Base-by-base conservation (phyloP, 2,888 invertebrate genomes). In the Hyalella azteca region DNA sequence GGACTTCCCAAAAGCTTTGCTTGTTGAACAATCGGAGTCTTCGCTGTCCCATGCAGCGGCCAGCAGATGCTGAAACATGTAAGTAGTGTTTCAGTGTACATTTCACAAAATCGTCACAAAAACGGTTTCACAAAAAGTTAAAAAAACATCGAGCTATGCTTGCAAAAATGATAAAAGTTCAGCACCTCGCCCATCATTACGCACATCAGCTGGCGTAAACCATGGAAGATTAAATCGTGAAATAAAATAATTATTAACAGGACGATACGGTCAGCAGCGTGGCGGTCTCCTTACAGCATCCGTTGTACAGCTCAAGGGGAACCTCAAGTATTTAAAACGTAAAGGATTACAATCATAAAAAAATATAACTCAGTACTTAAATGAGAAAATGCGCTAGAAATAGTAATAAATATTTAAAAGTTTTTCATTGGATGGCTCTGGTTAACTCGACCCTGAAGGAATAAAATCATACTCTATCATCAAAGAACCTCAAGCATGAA, bases 1-100 rank as follows among this genome's bases (percentile, higher is more conserved):
- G 19, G 54, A 54, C 54, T 29, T 29, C 11, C 54, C 26, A 29
- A 50, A 50, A n/a, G 26, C 22, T 54, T 54, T 54, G 26, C 54
- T 19, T 29, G 22, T 54, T 1, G 11, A 29, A 15, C 15, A 15
- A 36, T n/a, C 45, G 48, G n/a, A 5, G 26, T 76, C 41, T 15
- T 76, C 48, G 32, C 5, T 32, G 26, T 76, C 76, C 15, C 50
- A 39, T 15, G 48, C 50, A 9, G 39, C 50, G 19, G 66, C 82
- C 84, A 45, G 78, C 66, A 22, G 79, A 75, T n/a, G 79, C 78
- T 73, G 79, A 78, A 32, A 85, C 79, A 3, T 15, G 11, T 45
- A 45, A 9, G 15, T 45, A 45, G 11, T 9, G 45, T 45, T 11
- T 11, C 15, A 45, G 45, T 15, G 15, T 15, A 11, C 45, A 15